Percentiles rank a stretch among this genome's conserved stretches.
Conservation (phyloP, 2,113 vertebrate species). For the Calonectris borealis region DNA sequence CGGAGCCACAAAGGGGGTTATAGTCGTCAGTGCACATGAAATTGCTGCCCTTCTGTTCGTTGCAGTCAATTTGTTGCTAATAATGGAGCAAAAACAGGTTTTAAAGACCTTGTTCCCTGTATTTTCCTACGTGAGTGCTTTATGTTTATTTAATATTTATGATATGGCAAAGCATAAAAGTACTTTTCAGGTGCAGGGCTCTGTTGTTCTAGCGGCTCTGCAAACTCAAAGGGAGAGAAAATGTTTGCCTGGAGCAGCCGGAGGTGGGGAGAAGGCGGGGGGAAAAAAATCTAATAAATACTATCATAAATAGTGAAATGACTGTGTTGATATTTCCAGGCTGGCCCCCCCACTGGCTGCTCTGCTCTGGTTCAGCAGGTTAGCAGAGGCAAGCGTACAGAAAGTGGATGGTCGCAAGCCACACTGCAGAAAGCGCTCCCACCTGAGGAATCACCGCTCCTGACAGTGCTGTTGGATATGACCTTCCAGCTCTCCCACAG, state of each 20-base stretch:
- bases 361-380: neutral
- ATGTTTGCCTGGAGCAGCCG: neutral
- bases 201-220: neutral
- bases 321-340: neutral
- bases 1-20: conserved; percentile 55
- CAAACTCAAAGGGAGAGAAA: neutral
- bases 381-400: neutral
- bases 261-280: neutral
- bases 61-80: neutral
- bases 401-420: neutral
- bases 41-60: accelerated
- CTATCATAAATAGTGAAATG: neutral
- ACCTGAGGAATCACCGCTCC: neutral
- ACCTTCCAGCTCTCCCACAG: neutral
- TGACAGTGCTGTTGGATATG: neutral
- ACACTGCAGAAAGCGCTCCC: neutral
- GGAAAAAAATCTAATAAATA: neutral
- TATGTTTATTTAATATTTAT: neutral
- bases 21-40: accelerated
- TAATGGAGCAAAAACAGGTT: neutral
- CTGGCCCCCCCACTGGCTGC: neutral
- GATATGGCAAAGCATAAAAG: neutral
- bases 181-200: neutral
- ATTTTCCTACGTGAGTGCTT: neutral
- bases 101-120: neutral